phyloP scores from a whole-genome alignment of 2,888 invertebrate genomes.

The Lithosia quadra region DNA sequence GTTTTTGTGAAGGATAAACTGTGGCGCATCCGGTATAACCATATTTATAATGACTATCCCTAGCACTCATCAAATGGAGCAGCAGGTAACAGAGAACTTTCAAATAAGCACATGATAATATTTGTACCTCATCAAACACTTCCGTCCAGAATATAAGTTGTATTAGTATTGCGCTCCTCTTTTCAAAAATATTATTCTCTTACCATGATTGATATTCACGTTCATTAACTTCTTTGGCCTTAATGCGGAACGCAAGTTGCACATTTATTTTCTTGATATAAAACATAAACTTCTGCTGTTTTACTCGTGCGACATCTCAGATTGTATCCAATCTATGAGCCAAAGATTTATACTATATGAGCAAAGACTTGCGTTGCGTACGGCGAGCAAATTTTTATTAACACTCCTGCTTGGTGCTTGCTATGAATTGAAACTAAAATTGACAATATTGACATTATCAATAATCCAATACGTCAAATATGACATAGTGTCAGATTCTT shows the following conservation, averaged over 20 bases:
- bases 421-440: not conserved
- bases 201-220: slow-evolving; percentile 16
- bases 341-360: too few relatives aligned
- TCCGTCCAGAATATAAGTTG: not conserved
- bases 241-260: not conserved
- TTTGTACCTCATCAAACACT: not conserved
- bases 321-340: not conserved
- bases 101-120: slow-evolving; percentile 6
- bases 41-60: too few relatives aligned
- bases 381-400: not conserved
- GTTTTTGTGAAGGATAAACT: not conserved
- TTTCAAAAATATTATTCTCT: slow-evolving; percentile 23
- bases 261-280: not conserved
- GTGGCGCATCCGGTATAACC: not conserved
- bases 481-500: too few relatives aligned
- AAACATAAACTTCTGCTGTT: not conserved
- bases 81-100: not conserved
- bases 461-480: not conserved
- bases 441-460: not conserved
- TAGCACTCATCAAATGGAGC: not conserved
- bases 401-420: too few relatives aligned
- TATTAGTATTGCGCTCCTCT: not conserved
- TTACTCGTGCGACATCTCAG: not conserved
- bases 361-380: not conserved
- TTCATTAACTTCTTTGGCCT: not conserved